Base-by-base conservation (phyloP, 2,888 invertebrate species). In the Caenorhabditis sulstoni region DNA sequence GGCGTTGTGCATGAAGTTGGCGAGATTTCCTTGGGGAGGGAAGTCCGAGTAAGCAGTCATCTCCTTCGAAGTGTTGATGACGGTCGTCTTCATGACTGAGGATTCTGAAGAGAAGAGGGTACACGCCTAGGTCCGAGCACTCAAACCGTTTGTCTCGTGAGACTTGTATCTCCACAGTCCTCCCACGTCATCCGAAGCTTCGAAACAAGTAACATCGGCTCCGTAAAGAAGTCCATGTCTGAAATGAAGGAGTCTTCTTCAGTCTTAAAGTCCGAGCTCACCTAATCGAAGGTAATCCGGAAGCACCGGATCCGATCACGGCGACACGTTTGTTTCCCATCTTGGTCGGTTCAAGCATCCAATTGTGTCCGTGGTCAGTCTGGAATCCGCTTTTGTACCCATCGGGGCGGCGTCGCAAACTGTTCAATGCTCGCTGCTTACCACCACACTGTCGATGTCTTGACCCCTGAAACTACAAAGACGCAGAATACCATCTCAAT, bases 21-120 rank as follows among this genome's bases (percentile, higher is more conserved):
- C 81, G 14, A 76, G 47, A 9, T 80, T 70, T 44, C 87, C 85
- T 3, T 91, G 91, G 0, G 91, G 91, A 1, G 92, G 92, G 79
- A 91, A 92, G 82, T 92, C 91, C 44, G 90, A 90, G 47, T 87
- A 91, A 8, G 91, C 88, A 4, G 87, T 89, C 84, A 91, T 88
- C 75, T 91, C 91, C 83, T 91, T 91, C 62, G 90, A 90, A 2
- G 90, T 89, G 82, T 91, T 91, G 83, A 91, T 91, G 20, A 91
- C 87, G 0, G 91, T 91, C 2, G 87, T 87, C 37, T 90, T 87
- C 88, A 90, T 91, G 8, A 91, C 90, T 0, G 89, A 90, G 0
- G 86, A 86, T 61, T 85, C 87, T 86, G 74, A 44, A 77, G 9
- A 18, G 14, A 23, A 44, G 45, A 62, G 1, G 12, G 8, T 35